Percentiles rank a stretch among this genome's conserved stretches.
These are phyloP conservation scores for Xerus inauris DNA, from an alignment of 2,113 vertebrate genomes.

Conservation along the genomic window DNA sequence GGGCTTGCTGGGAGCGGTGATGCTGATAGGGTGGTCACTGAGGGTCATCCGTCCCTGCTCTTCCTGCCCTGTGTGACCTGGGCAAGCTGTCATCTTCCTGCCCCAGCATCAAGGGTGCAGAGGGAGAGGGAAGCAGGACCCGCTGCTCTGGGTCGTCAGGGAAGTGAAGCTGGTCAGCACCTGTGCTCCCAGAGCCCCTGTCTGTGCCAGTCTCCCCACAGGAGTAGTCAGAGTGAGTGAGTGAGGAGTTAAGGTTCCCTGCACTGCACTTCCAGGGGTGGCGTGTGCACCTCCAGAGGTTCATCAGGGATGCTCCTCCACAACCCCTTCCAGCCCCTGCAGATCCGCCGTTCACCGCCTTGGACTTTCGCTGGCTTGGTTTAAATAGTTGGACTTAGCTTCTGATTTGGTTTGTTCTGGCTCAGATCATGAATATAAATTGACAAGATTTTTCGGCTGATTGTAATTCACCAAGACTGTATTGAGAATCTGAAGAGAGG, in stretches of 20 bases:
- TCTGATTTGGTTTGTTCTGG: not conserved
- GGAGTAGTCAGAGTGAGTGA: not conserved
- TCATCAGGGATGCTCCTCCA: not conserved
- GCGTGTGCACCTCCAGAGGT: not conserved
- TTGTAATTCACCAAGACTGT: conserved; percentile 10
- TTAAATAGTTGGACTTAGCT: not conserved
- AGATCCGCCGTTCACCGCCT: not conserved
- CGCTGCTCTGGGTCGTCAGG: not conserved
- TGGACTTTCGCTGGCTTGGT: conserved; percentile 43
- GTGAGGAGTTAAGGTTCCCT: conserved; percentile 21
- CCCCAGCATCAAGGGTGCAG: not conserved
- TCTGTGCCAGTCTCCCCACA: conserved; percentile 20
- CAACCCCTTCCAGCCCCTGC: not conserved
- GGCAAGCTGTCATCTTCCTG: too few species aligned
- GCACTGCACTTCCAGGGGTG: not conserved
- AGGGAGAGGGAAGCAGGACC: not conserved
- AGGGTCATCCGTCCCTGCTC: not conserved
- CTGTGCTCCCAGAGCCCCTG: not conserved
- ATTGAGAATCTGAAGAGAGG: not conserved
- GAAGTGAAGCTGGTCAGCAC: not conserved
- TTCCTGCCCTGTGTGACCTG: not conserved
- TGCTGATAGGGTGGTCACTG: too few species aligned
- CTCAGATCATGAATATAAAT: not conserved
- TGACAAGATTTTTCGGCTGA: conserved; percentile 17
- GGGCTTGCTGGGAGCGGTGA: not conserved